Conservation (phyloP, 2,888 invertebrate species). For the Tipula unca region DNA sequence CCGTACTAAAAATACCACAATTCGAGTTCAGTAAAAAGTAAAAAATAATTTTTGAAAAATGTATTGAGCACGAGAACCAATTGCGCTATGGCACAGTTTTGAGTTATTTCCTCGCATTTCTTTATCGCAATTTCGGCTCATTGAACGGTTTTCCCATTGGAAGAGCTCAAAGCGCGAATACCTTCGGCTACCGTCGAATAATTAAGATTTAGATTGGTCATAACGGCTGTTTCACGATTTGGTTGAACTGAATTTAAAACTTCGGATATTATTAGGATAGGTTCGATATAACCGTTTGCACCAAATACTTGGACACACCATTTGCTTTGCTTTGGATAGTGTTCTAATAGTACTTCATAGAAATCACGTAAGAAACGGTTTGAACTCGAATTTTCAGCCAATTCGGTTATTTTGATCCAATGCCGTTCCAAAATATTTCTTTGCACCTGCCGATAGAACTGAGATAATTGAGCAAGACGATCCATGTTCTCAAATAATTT, state of each 20-base stretch:
- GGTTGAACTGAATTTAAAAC: conserved; percentile 36
- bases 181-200: conserved; percentile 46
- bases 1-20: conserved; percentile 34
- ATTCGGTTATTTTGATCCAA: conserved; percentile 57
- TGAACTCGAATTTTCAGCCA: conserved; percentile 53
- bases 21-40: not conserved
- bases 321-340: conserved; percentile 60
- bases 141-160: conserved; percentile 53
- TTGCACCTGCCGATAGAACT: conserved; percentile 75
- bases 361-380: conserved; percentile 58
- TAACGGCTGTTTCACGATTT: conserved; percentile 42
- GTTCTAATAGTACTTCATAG: conserved; percentile 60
- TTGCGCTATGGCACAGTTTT: conserved; percentile 51
- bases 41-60: conserved; percentile 54
- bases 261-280: conserved; percentile 36
- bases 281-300: conserved; percentile 42
- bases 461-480: conserved; percentile 61
- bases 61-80: conserved; percentile 47
- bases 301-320: conserved; percentile 39
- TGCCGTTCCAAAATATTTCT: conserved; percentile 60
- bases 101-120: conserved; percentile 58
- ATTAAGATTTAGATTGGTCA: conserved; percentile 35
- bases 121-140: conserved; percentile 54
- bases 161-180: conserved; percentile 57
- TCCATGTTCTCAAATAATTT: conserved; percentile 64